Base-by-base conservation (phyloP, 2,797 vertebrate species). In the Platalea minor region DNA sequence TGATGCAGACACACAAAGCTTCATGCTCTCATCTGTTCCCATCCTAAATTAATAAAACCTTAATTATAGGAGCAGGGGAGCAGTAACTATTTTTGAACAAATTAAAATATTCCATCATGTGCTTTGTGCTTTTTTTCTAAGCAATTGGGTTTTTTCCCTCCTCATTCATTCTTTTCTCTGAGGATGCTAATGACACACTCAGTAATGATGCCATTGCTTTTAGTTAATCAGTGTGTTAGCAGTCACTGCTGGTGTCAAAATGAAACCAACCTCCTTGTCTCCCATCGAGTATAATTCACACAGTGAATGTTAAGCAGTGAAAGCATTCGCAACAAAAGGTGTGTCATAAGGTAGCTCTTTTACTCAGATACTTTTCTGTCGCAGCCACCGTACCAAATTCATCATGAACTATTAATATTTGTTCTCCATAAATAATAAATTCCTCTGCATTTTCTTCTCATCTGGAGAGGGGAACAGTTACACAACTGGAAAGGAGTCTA, bases 211-310 rank as follows among this genome's bases (percentile, higher is more conserved):
- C 79, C 35, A 61, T 17, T 65, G 43, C 37, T 85, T 95, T 96
- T 80, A 77, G 75, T 80, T 97, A 97, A 95, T 94, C 72, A 92
- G 85, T 7, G 13, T 23, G 10, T 94, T 91, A 95, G 91, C 80
- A 93, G 67, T 76, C 79, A 70, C 50, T 51, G 60, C 53, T 1
- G 1, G 60, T 93, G 82, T 91, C 82, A 88, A 83, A 88, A 92
- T 35, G 77, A 97, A 97, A 84, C 51, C 63, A 56, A 39, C 69
- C 54, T 94, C 81, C 56, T 85, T 6, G 5, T 70, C 88, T 94
- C 74, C 57, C 29, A 25, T 50, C 5, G 54, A 94, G 67, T 81
- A 20, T 29, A 77, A 81, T 75, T 90, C 75, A 79, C 50, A 82
- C 18, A n/a, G 25, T 41, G 85, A 74, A 80, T 67, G 15, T 37